Conservation (phyloP, 2,888 invertebrate species). For the Epinotia brunnichana region DNA sequence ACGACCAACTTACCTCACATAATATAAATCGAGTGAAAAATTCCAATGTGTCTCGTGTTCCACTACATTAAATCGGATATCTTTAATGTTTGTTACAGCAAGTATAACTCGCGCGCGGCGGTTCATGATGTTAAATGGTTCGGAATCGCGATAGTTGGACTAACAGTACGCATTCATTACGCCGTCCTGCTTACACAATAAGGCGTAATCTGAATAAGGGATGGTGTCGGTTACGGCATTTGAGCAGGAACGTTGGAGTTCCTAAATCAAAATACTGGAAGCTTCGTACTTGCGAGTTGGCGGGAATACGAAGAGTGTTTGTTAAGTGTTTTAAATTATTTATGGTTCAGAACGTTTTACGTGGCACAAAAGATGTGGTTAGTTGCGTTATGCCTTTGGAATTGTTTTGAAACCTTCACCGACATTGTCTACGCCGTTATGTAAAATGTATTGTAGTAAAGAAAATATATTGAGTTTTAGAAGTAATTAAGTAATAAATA, state of each 20-base stretch:
- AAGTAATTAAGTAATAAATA: too few relatives aligned
- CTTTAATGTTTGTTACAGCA: conserved; percentile 33
- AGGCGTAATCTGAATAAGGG: neutral
- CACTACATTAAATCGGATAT: conserved; percentile 39
- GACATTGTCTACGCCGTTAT: too few relatives aligned
- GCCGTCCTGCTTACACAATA: conserved; percentile 6
- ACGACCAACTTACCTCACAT: neutral
- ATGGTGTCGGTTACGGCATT: neutral
- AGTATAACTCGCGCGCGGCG: conserved; percentile 49
- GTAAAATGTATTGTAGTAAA: too few relatives aligned
- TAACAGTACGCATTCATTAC: conserved; percentile 60
- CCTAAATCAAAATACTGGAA: conserved; percentile 5
- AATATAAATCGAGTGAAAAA: conserved; percentile 37
- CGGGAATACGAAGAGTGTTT: neutral
- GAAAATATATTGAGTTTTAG: too few relatives aligned
- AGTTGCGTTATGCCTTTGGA: neutral
- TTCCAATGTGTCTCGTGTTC: conserved; percentile 36
- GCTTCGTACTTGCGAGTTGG: neutral
- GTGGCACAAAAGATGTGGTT: neutral
- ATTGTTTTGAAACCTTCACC: too few relatives aligned
- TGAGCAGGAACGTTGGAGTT: neutral
- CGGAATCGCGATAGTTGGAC: conserved; percentile 69
- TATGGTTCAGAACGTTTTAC: neutral
- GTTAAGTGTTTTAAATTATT: neutral
- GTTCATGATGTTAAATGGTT: conserved; percentile 64